Conservation (phyloP, 1,140 invertebrate species). For the Archivesica marissinica region DNA sequence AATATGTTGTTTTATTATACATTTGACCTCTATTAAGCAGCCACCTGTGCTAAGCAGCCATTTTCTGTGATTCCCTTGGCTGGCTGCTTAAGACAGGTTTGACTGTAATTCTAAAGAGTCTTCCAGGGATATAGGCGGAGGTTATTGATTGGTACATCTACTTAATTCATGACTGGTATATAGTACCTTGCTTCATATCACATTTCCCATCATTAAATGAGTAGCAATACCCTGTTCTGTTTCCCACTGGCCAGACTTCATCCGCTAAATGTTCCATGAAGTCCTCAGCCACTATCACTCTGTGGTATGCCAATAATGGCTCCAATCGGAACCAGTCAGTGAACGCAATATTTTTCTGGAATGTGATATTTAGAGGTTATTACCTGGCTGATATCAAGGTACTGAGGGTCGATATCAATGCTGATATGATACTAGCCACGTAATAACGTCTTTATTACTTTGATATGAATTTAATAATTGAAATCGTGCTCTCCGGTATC, state of each 20-base stretch:
- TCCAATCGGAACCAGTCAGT: constrained; percentile 94
- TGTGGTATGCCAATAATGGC: constrained; percentile 90
- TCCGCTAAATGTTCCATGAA: constrained; percentile 94
- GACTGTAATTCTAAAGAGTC: no score
- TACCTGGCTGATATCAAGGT: neutral
- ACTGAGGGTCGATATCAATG: no score
- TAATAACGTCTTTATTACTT: no score
- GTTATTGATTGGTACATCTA: neutral
- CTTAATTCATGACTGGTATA: neutral
- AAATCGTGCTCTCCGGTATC: no score
- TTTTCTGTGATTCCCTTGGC: no score
- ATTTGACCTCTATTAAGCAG: no score
- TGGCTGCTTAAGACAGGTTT: no score
- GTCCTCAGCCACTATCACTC: constrained; percentile 94
- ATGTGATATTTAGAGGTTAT: neutral
- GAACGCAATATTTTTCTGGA: constrained; percentile 89
- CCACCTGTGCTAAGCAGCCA: no score
- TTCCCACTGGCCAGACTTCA: constrained; percentile 91
- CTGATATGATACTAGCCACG: no score
- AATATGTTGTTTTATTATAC: no score
- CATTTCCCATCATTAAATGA: constrained; percentile 65
- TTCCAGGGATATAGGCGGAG: neutral
- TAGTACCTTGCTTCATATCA: constrained; percentile 79
- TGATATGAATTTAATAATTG: no score
- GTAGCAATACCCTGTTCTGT: constrained; percentile 88